A percentile compares a stretch with the other conserved stretches of the same genome.
These are phyloP conservation scores for Diacarnus erythraeanus DNA, from an alignment of 37 sponge, comb jelly and placozoan species.

Conservation along the genomic window DNA sequence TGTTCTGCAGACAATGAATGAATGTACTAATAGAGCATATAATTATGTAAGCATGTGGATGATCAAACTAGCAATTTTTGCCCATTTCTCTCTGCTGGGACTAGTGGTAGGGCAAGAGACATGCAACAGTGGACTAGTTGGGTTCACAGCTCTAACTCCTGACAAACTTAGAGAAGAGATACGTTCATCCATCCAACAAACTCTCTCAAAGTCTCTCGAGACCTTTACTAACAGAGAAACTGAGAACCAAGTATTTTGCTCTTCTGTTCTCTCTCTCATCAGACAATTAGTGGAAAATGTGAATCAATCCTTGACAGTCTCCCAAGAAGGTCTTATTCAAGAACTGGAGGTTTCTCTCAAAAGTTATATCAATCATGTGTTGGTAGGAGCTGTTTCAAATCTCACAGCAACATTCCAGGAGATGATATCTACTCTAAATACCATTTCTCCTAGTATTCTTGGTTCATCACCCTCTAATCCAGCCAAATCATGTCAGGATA, in stretches of 20 bases:
- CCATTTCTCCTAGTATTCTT: conserved; percentile 2
- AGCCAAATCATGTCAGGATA: neutral
- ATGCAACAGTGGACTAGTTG: neutral
- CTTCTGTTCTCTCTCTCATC: neutral
- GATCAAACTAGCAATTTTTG: neutral
- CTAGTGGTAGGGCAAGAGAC: neutral
- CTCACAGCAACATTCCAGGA: neutral
- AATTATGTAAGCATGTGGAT: neutral
- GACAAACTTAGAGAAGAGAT: conserved; percentile 6
- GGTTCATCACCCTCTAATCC: neutral
- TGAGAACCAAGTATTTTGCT: neutral
- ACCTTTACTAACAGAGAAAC: neutral
- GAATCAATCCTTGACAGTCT: conserved; percentile 1
- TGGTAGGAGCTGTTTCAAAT: neutral
- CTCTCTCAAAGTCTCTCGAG: neutral
- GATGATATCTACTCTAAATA: neutral
- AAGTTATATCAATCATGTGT: neutral
- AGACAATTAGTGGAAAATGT: neutral
- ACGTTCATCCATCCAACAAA: neutral
- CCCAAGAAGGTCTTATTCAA: neutral
- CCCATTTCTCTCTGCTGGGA: neutral
- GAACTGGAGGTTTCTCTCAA: neutral
- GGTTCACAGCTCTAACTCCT: conserved; percentile 27
- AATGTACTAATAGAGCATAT: too few species aligned
- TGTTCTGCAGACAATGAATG: too few species aligned